Base-by-base conservation (phyloP, 1,140 invertebrate genomes). In the Drosophila cardini region DNA sequence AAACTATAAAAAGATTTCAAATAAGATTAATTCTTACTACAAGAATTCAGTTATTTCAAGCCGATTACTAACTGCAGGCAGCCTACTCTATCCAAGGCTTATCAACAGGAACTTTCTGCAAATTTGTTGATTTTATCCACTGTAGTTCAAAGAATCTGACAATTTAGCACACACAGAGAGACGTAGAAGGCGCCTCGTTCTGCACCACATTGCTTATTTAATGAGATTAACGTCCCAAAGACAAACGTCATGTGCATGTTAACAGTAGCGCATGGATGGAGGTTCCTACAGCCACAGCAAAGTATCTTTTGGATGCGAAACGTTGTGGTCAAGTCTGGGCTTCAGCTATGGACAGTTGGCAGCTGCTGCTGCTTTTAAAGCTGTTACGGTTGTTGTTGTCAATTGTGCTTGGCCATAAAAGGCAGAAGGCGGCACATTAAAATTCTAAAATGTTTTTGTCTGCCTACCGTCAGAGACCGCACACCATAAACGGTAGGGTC, bases 211-310 rank as follows among this genome's bases (percentile, higher is more conserved):
- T 78, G 90, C 78, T 87, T 91, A 81, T 90, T 91, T 91, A 91
- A 91, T 91, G 83, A 91, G 90, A 91, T 91, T 91, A 91, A 90
- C 90, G 82, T 90, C 83, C 83, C 72, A 80, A 90, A 84, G 90
- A 91, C 90, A 91, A 91, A 90, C 91, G 80, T 91, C 90, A 91
- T 91, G 82, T 78, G 76, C 80, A 90, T 79, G 89, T 89, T 81
- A 90, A 84, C 84, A 78, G 75, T 68, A 60, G 56, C 58, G 64
- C 50, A 15, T 58, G 75, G 52, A 40, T 55, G 40, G 30, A 2
- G 21, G 21, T 4, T 48, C 21, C 21, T 43, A 45, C 56, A 42
- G 64, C 63, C 72, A 61, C 26, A 67, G 77, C 42, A 80, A 83
- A 80, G 82, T 71, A 71, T 84, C 77, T 80, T 80, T 80, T 64